Evolutionary conservation across 2,113 vertebrate genomes (phyloP), one percentile per base, ranked within the genome.

Genomic region (Crypturellus undulatus): DNA sequence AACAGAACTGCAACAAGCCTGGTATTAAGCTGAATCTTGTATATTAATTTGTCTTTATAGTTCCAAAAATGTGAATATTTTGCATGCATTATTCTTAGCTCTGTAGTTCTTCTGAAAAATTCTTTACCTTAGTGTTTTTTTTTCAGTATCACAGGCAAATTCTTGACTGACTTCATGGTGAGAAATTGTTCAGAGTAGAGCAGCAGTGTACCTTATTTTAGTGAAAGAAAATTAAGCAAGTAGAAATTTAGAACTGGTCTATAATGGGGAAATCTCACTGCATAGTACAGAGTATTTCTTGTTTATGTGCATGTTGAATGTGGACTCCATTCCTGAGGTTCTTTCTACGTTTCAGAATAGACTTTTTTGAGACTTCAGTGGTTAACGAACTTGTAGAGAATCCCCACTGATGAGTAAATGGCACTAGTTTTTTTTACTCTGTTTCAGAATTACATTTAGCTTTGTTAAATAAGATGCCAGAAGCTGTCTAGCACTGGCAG

Each of bases 381-480:
- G 19, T 21, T 47, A 47, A 21, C 8, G 20, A 47, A 47, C 19
- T 47, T 47, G 20, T 47, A 38, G 26, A 12, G 42, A 30, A 13
- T 14, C 20, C 18, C 15, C 15, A 10, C 28, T 63, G 47, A 12
- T 63, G 38, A 52, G n/a, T 36, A 68, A 63, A 19, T 43, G 20
- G 9, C 20, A 43, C 10, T 73, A 16, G 28, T 43, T 83, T 36
- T 85, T 91, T 84, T 87, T 58, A 38, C 30, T 21, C 22, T 52
- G 28, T 59, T 45, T 54, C 40, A 73, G 42, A 73, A 67, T 88
- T 88, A 65, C 54, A 67, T 88, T 90, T 93, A 93, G 63, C 60
- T 91, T 92, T 91, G 56, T 89, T 90, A 54, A 88, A 87, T 30
- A 72, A 84, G 85, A 78, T 69, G 24, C 38, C 43, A 32, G 52